Percentiles rank a stretch among this genome's conserved stretches.
These are phyloP conservation scores for Drosophila kuntzei DNA, from an alignment of 2,888 invertebrate genomes.

Conservation along the genomic window DNA sequence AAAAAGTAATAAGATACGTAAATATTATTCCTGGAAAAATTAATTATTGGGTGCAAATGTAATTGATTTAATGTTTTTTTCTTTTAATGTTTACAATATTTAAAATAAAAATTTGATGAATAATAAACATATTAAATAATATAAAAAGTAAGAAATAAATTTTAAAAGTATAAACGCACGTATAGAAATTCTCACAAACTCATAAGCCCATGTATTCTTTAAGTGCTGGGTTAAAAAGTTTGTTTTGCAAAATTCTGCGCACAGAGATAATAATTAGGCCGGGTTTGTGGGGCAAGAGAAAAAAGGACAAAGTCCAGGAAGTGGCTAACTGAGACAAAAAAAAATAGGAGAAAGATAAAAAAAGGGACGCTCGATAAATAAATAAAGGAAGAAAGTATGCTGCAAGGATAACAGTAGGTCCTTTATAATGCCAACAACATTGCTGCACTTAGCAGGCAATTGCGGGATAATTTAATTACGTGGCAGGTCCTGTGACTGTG, in stretches of 20 bases:
- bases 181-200: not conserved
- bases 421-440: constrained; percentile 62
- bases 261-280: constrained; percentile 72
- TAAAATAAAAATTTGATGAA: too few relatives aligned
- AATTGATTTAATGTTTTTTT: too few relatives aligned
- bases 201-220: not conserved
- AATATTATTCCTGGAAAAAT: too few relatives aligned
- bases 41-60: too few relatives aligned
- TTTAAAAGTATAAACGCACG: too few relatives aligned
- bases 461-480: constrained; percentile 77
- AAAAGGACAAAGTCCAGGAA: constrained; percentile 57
- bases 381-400: constrained; percentile 55
- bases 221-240: constrained; percentile 35
- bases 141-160: too few relatives aligned
- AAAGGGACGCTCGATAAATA: constrained; percentile 64
- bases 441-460: constrained; percentile 78
- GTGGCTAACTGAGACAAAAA: constrained; percentile 34
- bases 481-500: constrained; percentile 32
- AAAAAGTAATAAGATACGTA: too few relatives aligned
- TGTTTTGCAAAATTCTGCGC: constrained; percentile 41
- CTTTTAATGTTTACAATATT: too few relatives aligned
- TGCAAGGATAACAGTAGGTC: constrained; percentile 31
- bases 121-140: too few relatives aligned
- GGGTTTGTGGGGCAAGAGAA: not conserved
- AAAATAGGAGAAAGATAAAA: constrained; percentile 6